phyloP scores from a whole-genome alignment of 2,888 invertebrate species.

The Elmis aenea region DNA sequence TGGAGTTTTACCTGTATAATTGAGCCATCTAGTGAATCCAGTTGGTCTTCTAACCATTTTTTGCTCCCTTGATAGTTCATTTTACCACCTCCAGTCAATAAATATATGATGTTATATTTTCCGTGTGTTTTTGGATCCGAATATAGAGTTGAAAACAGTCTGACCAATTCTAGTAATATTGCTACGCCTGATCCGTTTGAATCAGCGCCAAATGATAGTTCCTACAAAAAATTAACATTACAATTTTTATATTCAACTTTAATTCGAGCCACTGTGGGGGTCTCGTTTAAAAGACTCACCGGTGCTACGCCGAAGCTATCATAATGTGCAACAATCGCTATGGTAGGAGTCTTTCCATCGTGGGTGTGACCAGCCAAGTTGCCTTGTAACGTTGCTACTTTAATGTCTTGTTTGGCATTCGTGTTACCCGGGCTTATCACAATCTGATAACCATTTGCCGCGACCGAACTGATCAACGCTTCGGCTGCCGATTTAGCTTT shows the following conservation, averaged over 20 bases:
- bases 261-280: too few species aligned
- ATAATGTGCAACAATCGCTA: conserved; percentile 89
- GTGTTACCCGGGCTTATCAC: conserved; percentile 73
- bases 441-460: conserved; percentile 92
- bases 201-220: conserved; percentile 82
- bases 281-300: conserved; percentile 69
- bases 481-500: conserved; percentile 73
- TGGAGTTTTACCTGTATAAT: conserved; percentile 72
- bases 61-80: conserved; percentile 92
- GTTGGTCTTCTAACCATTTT: conserved; percentile 91
- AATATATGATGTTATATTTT: conserved; percentile 76
- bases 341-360: conserved; percentile 65
- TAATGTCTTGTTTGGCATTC: conserved; percentile 68
- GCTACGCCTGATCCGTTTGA: conserved; percentile 90
- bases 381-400: conserved; percentile 82
- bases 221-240: conserved; percentile 51
- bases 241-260: too few species aligned
- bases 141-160: conserved; percentile 85
- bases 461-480: conserved; percentile 80
- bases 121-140: conserved; percentile 67
- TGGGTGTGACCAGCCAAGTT: conserved; percentile 70
- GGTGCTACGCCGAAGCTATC: conserved; percentile 88
- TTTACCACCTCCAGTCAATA: conserved; percentile 86
- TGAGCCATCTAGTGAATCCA: conserved; percentile 71
- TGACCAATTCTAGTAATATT: conserved; percentile 78